These are phyloP conservation scores for Seriola dumerili DNA, from an alignment of 2,113 vertebrate species.

Conservation along the genomic window DNA sequence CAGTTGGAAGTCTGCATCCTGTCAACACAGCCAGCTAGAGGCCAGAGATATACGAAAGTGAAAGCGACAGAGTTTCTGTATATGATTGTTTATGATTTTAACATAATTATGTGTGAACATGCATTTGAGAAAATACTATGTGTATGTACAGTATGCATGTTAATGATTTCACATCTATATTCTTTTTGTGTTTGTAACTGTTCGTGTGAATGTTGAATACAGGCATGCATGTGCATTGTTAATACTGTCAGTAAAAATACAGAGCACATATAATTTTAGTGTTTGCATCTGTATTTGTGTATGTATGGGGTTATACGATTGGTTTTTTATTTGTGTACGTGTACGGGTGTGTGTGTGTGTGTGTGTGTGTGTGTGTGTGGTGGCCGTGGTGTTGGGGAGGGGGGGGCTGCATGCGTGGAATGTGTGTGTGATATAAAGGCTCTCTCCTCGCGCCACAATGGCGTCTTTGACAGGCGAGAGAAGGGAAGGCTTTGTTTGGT, in stretches of 20 bases:
- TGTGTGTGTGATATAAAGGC: constrained; percentile 94
- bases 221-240: not conserved
- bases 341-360: not conserved
- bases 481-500: constrained; percentile 94
- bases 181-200: not conserved
- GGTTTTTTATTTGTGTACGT: constrained; percentile 70
- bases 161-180: not conserved
- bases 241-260: not conserved
- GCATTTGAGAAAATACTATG: constrained; percentile 73
- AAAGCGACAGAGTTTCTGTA: constrained; percentile 54
- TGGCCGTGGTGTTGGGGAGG: constrained; percentile 78
- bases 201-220: not conserved
- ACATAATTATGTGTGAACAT: constrained; percentile 70
- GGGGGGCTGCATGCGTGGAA: constrained; percentile 89
- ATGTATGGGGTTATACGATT: constrained; percentile 73
- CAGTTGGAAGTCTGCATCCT: constrained; percentile 57
- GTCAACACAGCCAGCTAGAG: constrained; percentile 71
- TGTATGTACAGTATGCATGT: not conserved
- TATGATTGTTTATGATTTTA: not conserved
- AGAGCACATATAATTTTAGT: not conserved
- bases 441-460: constrained; percentile 91
- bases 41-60: constrained; percentile 29
- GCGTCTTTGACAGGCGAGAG: constrained; percentile 95
- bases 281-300: constrained; percentile 16
- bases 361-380: constrained; percentile 11